Percentiles rank a stretch among this genome's conserved stretches.
These are phyloP conservation scores for Indicator maculatus DNA, from an alignment of 2,113 vertebrate species.

Conservation along the genomic window DNA sequence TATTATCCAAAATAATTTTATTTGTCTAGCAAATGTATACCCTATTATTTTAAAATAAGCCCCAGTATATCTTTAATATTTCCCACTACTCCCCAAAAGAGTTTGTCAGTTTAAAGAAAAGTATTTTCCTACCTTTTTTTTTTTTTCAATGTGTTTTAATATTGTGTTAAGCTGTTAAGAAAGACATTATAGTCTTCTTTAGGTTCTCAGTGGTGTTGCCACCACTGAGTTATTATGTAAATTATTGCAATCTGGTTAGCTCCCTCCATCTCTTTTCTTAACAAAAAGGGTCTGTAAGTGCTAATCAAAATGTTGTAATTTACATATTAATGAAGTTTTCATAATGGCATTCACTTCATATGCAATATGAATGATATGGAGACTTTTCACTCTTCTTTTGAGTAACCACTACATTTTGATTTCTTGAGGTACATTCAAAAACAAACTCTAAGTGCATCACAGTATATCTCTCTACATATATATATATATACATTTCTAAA, in stretches of 20 bases:
- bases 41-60: slow-evolving; percentile 20
- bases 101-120: slow-evolving; percentile 70
- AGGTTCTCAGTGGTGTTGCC: slow-evolving; percentile 66
- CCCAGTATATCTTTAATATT: slow-evolving; percentile 18
- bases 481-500: neutral
- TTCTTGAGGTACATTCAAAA: slow-evolving; percentile 37
- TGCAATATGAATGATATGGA: slow-evolving; percentile 66
- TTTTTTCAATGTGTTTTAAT: slow-evolving; percentile 40
- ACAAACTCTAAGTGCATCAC: neutral
- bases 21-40: neutral
- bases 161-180: slow-evolving; percentile 65
- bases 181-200: slow-evolving; percentile 60
- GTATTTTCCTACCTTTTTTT: slow-evolving; percentile 67
- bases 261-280: slow-evolving; percentile 76
- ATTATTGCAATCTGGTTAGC: slow-evolving; percentile 83
- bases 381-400: slow-evolving; percentile 63
- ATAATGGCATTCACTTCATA: slow-evolving; percentile 78
- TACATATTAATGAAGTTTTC: slow-evolving; percentile 86
- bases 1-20: neutral
- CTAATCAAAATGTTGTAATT: slow-evolving; percentile 85
- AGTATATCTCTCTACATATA: neutral
- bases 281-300: slow-evolving; percentile 81
- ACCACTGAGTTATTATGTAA: slow-evolving; percentile 83
- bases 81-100: neutral
- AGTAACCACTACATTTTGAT: slow-evolving; percentile 52